Evolutionary conservation across 2,113 vertebrate species (phyloP), one percentile per base, ranked within the genome.

Genomic region (Albula goreensis): DNA sequence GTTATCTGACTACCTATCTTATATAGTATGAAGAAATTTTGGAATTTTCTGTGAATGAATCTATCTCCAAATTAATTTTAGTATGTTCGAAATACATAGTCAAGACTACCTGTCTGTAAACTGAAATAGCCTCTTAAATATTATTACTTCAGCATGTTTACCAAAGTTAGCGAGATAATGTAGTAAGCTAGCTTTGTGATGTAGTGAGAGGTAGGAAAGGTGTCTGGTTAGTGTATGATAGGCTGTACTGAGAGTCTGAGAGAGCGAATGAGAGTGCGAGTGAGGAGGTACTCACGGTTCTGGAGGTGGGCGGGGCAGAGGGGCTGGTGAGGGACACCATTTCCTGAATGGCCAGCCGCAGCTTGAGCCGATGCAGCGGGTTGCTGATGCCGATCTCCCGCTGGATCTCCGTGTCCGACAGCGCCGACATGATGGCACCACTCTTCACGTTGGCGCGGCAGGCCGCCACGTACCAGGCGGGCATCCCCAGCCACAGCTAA

Each of bases 321-420:
- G 98, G 98, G 85, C 98, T 99, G 57, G 98, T 99, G 79, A 99
- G 96, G 52, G 98, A 99, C 4, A 99, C 98, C 98, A 99, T 99
- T 93, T 99, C 98, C 92, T 99, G 98, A 94, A 99, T 99, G 87
- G 98, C 98, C 88, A 99, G 90, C 8, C 98, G 96, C 0, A 99
- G 98, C 83, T 99, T 99, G 89, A 99, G 95, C 81, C 98, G 96
- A 92, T 99, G 98, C 74, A 99, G 95, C 2, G 98, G 98, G 89
- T 99, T 99, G 90, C 98, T 99, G 93, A 99, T 99, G 11, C 98
- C 98, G 60, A 99, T 99, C 94, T 99, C 98, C 86, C 98, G 95
- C 94, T 99, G 98, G 92, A 99, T 99, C 94, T 99, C 98, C 0
- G 98, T 99, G 92, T 99, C 98, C 0, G 98, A 99, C 81, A 99